Evolutionary conservation across 1,140 invertebrate genomes (phyloP), one percentile per base, ranked within the genome.

Genomic region (Metopolophium dirhodum): DNA sequence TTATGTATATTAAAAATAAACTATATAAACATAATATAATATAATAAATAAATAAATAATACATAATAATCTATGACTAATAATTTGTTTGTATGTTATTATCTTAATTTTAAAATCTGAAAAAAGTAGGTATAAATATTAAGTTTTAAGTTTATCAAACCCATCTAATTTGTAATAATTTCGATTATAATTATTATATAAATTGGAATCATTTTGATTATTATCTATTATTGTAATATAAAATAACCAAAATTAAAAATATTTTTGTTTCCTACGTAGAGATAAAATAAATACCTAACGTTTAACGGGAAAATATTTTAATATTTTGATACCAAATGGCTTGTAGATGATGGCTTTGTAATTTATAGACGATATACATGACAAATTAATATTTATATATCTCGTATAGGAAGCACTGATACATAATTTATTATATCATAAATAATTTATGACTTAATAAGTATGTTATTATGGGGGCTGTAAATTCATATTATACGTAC

Each of bases 371-470:
- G n/a, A 77, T 18, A 77, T n/a, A 18, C 61, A 35, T 18, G 61
- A n/a, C n/a, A 77, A 77, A 77, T 77, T 77, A 77, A 77, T 77
- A n/a, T n/a, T 77, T 77, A n/a, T 77, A n/a, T 77, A 77, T n/a
- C 61, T 7, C n/a, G 4, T 77, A 77, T 77, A 77, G 61, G 20
- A 77, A 30, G 61, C 61, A n/a, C 61, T 77, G 61, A 77, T 77
- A 77, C 61, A 77, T 77, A 77, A 77, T 77, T 77, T 77, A 77
- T 77, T 77, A 77, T 77, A n/a, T 77, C 61, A n/a, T 77, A 77
- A 77, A 77, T 77, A 77, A 77, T 77, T 77, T 77, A 77, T 77
- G 61, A n/a, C 61, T 77, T 77, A 77, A 77, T 77, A 77, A 77
- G 30, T n/a, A 77, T 68, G 61, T 68, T 68, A 68, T 77, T 77